These are phyloP conservation scores for Scopus umbretta DNA, from an alignment of 2,113 vertebrate genomes.

Conservation along the genomic window DNA sequence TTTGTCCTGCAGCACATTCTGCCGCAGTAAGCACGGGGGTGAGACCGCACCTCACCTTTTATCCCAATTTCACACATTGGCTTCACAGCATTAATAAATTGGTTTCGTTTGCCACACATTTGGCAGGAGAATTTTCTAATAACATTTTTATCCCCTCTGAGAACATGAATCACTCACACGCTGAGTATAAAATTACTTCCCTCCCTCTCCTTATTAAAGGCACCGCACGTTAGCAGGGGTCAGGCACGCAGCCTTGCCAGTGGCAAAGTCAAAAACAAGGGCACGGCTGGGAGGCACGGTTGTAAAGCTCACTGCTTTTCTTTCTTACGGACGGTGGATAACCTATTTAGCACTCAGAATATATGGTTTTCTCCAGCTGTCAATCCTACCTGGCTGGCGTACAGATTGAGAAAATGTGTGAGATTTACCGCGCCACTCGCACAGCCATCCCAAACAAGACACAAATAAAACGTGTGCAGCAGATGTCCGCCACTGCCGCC, in stretches of 20 bases:
- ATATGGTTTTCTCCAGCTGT: constrained; percentile 48
- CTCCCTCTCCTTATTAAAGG: constrained; percentile 53
- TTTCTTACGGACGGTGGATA: neutral
- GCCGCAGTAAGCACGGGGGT: neutral
- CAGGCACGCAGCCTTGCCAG: constrained; percentile 49
- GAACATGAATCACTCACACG: constrained; percentile 46
- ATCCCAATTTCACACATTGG: constrained; percentile 49
- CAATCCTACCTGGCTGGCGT: constrained; percentile 40
- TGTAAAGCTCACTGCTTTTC: constrained; percentile 49
- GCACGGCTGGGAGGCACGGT: constrained; percentile 37
- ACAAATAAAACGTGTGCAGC: neutral
- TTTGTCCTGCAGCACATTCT: constrained; percentile 1
- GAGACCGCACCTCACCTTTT: neutral
- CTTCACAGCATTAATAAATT: constrained; percentile 59
- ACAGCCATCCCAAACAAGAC: neutral
- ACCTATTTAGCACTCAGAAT: constrained; percentile 48
- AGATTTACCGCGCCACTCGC: neutral
- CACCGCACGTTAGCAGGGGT: constrained; percentile 52
- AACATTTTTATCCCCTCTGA: constrained; percentile 64
- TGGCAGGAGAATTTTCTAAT: constrained; percentile 64
- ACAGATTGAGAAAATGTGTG: constrained; percentile 20
- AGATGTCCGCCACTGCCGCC: neutral
- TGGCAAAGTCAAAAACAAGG: constrained; percentile 59
- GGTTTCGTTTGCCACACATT: constrained; percentile 63
- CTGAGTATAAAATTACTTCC: constrained; percentile 66